Evolutionary conservation across 2,113 vertebrate genomes (phyloP), one percentile per base, ranked within the genome.

Genomic region (Seriola rivoliana): DNA sequence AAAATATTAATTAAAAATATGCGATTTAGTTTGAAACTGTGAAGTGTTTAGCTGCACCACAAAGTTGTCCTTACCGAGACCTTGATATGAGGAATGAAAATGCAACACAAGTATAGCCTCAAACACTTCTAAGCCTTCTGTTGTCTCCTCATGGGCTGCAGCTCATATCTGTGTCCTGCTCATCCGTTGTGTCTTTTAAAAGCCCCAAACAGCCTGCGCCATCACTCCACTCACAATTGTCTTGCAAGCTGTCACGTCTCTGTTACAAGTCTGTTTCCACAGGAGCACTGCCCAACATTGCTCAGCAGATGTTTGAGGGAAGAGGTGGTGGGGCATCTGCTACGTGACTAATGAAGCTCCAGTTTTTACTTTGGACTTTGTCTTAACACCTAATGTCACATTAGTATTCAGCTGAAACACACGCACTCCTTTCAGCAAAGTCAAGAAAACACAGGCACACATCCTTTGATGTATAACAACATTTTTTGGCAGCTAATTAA

Each of bases 401-500:
- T 87, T 67, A 67, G 63, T n/a, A 62, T 84, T 76, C 66, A 44
- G 3, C 32, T 50, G 7, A 78, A 62, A 21, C 57, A 48, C 58
- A 48, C 58, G 29, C 9, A 0, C n/a, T 67, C 40, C 34, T 81
- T 71, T 64, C 76, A 59, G 48, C 38, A 2, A 21, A 38, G 55
- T 72, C 55, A 77, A 46, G 71, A 52, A 73, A 69, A 79, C 50
- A 60, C 57, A 29, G 60, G 42, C 19, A 42, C 54, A 8, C n/a
- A 25, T 46, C 9, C 23, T 63, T 60, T 85, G 84, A 78, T 44
- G 29, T 54, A 69, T 34, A 65, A 42, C 62, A 54, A 42, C 40
- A 69, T 34, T 34, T 29, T 86, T 73, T 81, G 69, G 50, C 78
- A 71, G 46, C 71, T 78, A 42, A 88, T 88, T 88, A 89, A 81